Base-by-base conservation (phyloP, 1,140 invertebrate genomes). In the Drosophila kanapiae region DNA sequence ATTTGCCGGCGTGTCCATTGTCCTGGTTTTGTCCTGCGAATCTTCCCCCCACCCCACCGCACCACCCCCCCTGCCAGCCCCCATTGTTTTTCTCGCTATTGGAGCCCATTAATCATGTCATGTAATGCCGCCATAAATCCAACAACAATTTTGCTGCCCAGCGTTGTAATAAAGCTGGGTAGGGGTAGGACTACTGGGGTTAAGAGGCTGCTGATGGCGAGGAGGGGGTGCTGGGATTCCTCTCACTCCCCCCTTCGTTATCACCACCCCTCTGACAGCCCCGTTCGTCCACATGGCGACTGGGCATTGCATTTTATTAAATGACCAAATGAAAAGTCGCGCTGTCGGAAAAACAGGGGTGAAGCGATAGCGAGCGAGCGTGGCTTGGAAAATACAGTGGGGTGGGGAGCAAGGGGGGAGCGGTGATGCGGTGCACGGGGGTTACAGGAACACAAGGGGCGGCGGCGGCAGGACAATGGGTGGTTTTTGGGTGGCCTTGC, bases 101-200 rank as follows among this genome's bases (percentile, higher is more conserved):
- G 75, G 64, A 70, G 74, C 77, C 84, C 84, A 87, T 87, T 87
- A 87, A 87, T 87, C 84, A 87, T 88, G 84, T 87, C 84, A 84
- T 87, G 84, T 87, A 87, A 87, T 87, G 84, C 84, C 84, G 84
- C 84, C 84, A 87, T 87, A 87, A 87, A 87, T 87, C 84, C 84
- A 87, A 88, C 84, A 87, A 87, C 84, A 87, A 88, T 87, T 87
- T 78, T 38, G 65, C 75, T 53, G 42, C 42, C 59, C 45, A 57
- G 75, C 76, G 53, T 71, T 78, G 75, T 69, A 71, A 71, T 77
- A 78, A 63, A 69, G 47, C 64, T 53, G 35, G 31, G 23, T 37
- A 11, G 37, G 33, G 13, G n/a, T 9, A n/a, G n/a, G 14, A 3
- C 8, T 2, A 23, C 23, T 13, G 37, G 49, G 16, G 16, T 18